Evolutionary conservation across 2,888 invertebrate genomes (phyloP).

Genomic region (Amphipoea lucens): DNA sequence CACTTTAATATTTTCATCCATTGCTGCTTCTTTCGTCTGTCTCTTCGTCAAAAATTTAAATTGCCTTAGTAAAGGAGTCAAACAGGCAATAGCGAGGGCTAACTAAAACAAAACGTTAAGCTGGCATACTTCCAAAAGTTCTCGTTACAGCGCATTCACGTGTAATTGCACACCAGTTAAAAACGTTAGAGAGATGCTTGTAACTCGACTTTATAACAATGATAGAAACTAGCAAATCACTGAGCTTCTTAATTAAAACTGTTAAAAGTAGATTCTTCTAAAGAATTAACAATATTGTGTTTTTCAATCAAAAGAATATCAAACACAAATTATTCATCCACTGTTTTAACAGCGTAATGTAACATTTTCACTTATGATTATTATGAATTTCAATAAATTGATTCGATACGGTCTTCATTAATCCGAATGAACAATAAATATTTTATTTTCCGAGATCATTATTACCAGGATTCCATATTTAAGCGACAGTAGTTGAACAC

Average conservation of each 20-base stretch:
- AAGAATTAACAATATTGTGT: neutral
- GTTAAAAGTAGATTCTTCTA: neutral
- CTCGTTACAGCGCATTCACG: constrained; percentile 32
- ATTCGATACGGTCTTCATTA: neutral
- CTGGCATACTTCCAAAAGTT: constrained; percentile 46
- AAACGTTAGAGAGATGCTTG: neutral
- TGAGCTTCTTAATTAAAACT: constrained; percentile 9
- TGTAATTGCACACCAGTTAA: constrained; percentile 33
- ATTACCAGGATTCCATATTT: constrained; percentile 43
- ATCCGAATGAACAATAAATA: constrained; percentile 13
- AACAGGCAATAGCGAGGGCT: constrained; percentile 9
- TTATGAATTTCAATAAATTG: neutral
- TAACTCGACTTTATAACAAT: constrained; percentile 9
- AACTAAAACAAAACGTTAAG: constrained; percentile 29
- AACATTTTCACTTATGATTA: neutral
- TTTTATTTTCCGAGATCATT: constrained; percentile 1
- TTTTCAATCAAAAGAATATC: neutral
- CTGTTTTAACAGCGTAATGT: constrained; percentile 7
- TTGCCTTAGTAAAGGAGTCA: neutral
- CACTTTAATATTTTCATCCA: neutral
- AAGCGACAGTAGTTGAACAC: constrained; percentile 16
- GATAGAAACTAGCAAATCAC: constrained; percentile 3
- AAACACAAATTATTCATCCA: neutral
- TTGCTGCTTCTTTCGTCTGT: neutral
- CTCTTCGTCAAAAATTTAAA: neutral